Evolutionary conservation across 2,113 vertebrate species (phyloP).

Genomic region (Chloebia gouldiae): DNA sequence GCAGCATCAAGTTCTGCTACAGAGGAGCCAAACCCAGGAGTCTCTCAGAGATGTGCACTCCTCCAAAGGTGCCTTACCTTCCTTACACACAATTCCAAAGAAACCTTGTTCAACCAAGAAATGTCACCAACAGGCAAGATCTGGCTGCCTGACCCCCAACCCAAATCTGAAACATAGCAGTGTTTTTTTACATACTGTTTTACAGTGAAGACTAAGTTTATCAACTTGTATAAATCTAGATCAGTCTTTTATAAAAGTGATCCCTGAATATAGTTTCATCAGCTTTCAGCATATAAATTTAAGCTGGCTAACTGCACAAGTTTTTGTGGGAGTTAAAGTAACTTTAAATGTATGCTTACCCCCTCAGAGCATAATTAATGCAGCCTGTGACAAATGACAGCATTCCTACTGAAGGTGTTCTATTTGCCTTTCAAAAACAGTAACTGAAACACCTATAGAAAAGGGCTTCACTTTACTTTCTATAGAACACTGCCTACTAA

Average conservation of each 20-base stretch:
- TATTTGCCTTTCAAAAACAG: neutral
- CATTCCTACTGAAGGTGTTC: neutral
- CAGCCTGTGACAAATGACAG: conserved; percentile 26
- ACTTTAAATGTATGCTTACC: neutral
- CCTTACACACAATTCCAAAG: neutral
- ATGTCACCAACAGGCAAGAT: neutral
- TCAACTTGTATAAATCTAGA: neutral
- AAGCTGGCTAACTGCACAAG: neutral
- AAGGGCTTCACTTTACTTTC: neutral
- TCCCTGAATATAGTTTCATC: neutral
- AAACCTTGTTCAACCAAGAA: neutral
- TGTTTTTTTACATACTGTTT: too few species aligned
- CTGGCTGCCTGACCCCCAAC: neutral
- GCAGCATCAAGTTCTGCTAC: neutral
- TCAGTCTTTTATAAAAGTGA: neutral
- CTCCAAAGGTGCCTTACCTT: neutral
- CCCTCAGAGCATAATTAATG: neutral
- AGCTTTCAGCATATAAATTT: neutral
- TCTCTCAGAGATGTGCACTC: neutral
- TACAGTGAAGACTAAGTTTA: neutral
- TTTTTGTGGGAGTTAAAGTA: neutral
- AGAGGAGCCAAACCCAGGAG: neutral
- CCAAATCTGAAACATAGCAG: neutral
- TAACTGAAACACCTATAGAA: neutral
- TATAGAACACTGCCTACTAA: conserved; percentile 17